A percentile compares a stretch with the other conserved stretches of the same genome.
Evolutionary conservation across 1,140 invertebrate genomes (phyloP).

Genomic region (Cherax destructor): DNA sequence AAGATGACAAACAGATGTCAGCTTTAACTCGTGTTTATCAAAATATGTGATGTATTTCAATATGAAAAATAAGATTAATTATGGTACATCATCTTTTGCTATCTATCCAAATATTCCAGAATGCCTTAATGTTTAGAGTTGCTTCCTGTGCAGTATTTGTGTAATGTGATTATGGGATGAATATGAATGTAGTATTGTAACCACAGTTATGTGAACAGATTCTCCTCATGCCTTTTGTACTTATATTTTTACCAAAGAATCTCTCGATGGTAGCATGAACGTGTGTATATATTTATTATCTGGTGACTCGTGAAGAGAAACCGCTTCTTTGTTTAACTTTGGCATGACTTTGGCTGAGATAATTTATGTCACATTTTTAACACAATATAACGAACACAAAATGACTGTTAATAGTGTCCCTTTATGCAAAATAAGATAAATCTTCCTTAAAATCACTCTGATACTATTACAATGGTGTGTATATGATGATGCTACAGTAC

Average conservation of each 20-base stretch:
- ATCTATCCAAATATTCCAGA: slow-evolving; percentile 23
- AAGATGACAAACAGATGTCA: neutral
- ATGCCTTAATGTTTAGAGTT: slow-evolving; percentile 54
- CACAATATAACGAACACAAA: neutral
- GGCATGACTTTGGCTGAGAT: neutral
- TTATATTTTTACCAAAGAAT: slow-evolving; percentile 65
- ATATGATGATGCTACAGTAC: neutral
- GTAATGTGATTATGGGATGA: neutral
- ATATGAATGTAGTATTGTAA: neutral
- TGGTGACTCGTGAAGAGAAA: neutral
- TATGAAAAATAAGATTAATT: neutral
- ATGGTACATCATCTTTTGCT: neutral
- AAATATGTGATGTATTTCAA: neutral
- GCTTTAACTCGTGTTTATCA: neutral
- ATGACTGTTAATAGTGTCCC: neutral
- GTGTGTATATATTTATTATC: slow-evolving; percentile 31
- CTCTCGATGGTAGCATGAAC: slow-evolving; percentile 27
- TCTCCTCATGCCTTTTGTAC: slow-evolving; percentile 56
- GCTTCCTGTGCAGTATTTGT: slow-evolving; percentile 51
- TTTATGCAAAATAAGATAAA: neutral
- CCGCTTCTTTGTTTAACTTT: neutral
- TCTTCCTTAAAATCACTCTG: neutral
- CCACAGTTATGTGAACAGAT: slow-evolving; percentile 37
- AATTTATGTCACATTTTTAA: neutral
- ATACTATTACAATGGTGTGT: neutral